Conservation (phyloP, 2,797 vertebrate genomes). For the Urophycis tenuis region DNA sequence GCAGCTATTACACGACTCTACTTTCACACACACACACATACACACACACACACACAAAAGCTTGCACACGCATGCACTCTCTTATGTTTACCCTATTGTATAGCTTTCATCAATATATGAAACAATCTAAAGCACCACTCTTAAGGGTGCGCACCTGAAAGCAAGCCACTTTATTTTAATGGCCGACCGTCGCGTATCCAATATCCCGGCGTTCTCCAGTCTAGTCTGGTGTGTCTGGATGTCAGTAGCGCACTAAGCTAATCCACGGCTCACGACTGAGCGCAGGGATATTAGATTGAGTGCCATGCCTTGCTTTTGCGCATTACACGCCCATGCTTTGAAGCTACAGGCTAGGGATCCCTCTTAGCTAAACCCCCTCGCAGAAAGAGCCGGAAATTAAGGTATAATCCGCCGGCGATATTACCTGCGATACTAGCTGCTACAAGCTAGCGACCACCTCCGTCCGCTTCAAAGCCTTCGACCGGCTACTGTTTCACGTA, state of each 20-base stretch:
- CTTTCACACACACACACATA: not conserved
- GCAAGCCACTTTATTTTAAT: not conserved
- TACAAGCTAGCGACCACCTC: not conserved
- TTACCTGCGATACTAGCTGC: not conserved
- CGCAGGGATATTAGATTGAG: not conserved
- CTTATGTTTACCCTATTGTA: not conserved
- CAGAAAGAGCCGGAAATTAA: not conserved
- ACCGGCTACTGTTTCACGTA: not conserved
- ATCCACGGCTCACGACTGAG: not conserved
- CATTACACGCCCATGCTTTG: not conserved
- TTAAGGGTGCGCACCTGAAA: not conserved
- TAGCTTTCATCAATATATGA: not conserved
- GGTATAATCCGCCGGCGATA: not conserved
- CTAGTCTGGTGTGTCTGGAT: not conserved
- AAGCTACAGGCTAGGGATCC: not conserved
- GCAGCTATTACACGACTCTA: not conserved
- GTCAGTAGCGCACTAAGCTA: no score
- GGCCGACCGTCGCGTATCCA: not conserved
- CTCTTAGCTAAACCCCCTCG: not conserved
- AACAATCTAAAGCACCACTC: not conserved
- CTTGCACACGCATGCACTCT: not conserved
- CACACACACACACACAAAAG: not conserved
- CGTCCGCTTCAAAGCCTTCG: not conserved
- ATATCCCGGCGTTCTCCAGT: not conserved
- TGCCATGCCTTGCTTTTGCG: not conserved